Conservation (phyloP, 2,888 invertebrate genomes). For the Rosalia funebris region DNA sequence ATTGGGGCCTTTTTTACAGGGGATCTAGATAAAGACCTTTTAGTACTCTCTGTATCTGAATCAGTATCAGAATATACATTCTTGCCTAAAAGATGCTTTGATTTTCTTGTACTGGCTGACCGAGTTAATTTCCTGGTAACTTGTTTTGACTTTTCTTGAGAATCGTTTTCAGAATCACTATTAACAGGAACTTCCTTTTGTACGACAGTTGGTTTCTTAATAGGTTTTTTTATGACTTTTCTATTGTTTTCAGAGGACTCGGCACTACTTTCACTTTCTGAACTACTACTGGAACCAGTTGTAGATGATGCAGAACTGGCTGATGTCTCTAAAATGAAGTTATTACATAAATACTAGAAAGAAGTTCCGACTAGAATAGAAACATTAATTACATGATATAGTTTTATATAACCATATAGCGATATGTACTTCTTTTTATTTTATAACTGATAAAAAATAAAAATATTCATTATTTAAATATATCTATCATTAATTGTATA, state of each 20-base stretch:
- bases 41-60: conserved; percentile 71
- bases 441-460: too few relatives aligned
- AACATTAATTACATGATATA: too few relatives aligned
- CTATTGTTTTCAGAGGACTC: conserved; percentile 50
- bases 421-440: too few relatives aligned
- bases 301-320: conserved; percentile 62
- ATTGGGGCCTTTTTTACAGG: conserved; percentile 71
- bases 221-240: conserved; percentile 52
- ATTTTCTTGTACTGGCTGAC: conserved; percentile 75
- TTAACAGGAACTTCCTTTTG: conserved; percentile 47
- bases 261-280: conserved; percentile 55
- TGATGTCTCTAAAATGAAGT: conserved; percentile 56
- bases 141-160: conserved; percentile 31
- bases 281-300: conserved; percentile 56
- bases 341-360: too few relatives aligned
- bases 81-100: conserved; percentile 71
- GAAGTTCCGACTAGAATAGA: too few relatives aligned
- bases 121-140: conserved; percentile 75
- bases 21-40: conserved; percentile 69
- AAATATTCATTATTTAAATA: too few relatives aligned
- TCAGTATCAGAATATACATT: conserved; percentile 72
- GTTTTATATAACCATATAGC: too few relatives aligned
- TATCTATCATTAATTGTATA: too few relatives aligned
- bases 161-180: conserved; percentile 59
- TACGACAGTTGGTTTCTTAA: conserved; percentile 55